Conservation (phyloP, 2,888 invertebrate genomes). For the Conchocele bisecta region DNA sequence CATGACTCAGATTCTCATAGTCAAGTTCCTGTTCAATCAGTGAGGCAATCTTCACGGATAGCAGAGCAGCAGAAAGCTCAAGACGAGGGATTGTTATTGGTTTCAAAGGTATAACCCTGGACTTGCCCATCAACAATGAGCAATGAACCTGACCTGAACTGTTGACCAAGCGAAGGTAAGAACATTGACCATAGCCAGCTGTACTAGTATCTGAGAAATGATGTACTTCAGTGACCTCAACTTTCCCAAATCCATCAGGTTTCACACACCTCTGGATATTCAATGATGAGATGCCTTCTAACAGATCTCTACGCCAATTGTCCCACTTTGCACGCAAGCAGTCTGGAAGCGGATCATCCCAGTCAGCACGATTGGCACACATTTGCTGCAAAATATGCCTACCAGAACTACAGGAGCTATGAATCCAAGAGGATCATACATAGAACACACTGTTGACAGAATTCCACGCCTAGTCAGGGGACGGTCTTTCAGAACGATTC, state of each 20-base stretch:
- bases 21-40: constrained; percentile 13
- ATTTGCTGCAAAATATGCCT: constrained; percentile 53
- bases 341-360: constrained; percentile 54
- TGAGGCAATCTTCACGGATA: constrained; percentile 5
- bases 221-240: constrained; percentile 27
- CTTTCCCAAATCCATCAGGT: constrained; percentile 41
- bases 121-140: constrained; percentile 53
- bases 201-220: constrained; percentile 34
- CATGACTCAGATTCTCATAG: constrained; percentile 6
- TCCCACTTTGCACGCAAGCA: constrained; percentile 33
- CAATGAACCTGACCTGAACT: constrained; percentile 35
- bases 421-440: constrained; percentile 56
- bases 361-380: constrained; percentile 37
- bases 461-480: constrained; percentile 42
- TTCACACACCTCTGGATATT: constrained; percentile 43
- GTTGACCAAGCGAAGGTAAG: constrained; percentile 45
- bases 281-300: constrained; percentile 9
- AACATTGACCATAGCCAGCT: constrained; percentile 53
- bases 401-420: constrained; percentile 46
- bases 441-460: constrained; percentile 50
- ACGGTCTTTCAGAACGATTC: constrained; percentile 28
- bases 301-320: constrained; percentile 44
- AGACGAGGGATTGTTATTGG: constrained; percentile 34
- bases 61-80: constrained; percentile 26
- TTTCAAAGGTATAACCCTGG: constrained; percentile 42